Percentiles rank a stretch among this genome's conserved stretches.
These are phyloP conservation scores for Dicaeum eximium DNA, from an alignment of 2,113 vertebrate genomes.

Conservation along the genomic window DNA sequence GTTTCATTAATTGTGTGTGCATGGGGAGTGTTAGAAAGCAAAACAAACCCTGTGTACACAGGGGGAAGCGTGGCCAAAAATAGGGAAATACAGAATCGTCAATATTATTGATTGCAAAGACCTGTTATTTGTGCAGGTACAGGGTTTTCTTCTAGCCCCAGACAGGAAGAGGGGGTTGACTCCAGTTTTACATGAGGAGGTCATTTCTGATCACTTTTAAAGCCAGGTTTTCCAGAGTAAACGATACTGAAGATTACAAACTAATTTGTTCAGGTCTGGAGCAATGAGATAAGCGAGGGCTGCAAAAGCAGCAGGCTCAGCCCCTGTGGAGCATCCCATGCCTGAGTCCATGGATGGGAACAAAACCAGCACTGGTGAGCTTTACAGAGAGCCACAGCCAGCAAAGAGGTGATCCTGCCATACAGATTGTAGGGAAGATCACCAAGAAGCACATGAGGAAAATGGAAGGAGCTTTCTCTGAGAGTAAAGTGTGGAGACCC, in stretches of 20 bases:
- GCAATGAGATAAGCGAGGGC: conserved; percentile 19
- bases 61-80: not conserved
- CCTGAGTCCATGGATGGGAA: not conserved
- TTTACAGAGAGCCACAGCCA: not conserved
- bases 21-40: not conserved
- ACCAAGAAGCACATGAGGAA: not conserved
- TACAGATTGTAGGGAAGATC: not conserved
- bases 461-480: not conserved
- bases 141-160: not conserved
- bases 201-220: conserved; percentile 11
- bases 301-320: not conserved
- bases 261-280: conserved; percentile 37
- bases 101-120: not conserved
- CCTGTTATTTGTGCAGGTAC: not conserved
- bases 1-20: conserved; percentile 21
- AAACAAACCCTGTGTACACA: not conserved
- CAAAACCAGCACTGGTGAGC: not conserved
- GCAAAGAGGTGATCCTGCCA: not conserved
- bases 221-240: not conserved
- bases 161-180: not conserved
- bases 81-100: not conserved
- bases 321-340: not conserved
- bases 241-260: conserved; percentile 18
- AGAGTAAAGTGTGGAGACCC: not conserved
- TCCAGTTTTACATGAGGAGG: not conserved